Base-by-base conservation (phyloP, 1,140 invertebrate genomes). In the Cheumatopsyche charites region DNA sequence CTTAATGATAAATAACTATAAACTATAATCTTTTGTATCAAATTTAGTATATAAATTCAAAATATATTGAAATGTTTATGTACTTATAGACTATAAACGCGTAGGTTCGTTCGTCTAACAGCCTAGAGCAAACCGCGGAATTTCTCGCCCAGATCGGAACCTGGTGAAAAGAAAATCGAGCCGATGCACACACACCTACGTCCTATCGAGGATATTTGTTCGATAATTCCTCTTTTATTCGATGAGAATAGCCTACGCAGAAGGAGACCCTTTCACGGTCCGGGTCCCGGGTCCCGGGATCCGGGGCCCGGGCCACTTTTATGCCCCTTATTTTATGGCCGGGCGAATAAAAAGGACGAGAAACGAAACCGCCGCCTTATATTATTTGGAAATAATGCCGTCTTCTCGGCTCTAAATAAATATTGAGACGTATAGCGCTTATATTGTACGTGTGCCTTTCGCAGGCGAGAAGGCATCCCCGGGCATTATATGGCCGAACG, bases 341-440 rank as follows among this genome's bases (percentile, higher is more conserved):
- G n/a, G 13, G 23, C 55, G 55, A 58, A 58, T 58, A 26, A 13
- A 26, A 58, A 52, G 47, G 55, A 47, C 43, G 23, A 58, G 55
- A 58, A 58, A 58, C 21, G 55, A 58, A 26, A 58, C 55, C 55
- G 55, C 19, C 49, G 49, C 21, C 49, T 17, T 52, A 36, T 52
- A 58, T 58, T 58, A 58, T 58, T 25, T 23, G 55, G 23, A 58
- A 58, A 58, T 58, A 58, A 58, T 58, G 55, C 55, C 55, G n/a
- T 58, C 21, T 58, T 23, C 21, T 36, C 29, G 29, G 9, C n/a
- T n/a, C n/a, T n/a, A 36, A 36, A 36, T 36, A 36, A 36, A 36
- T 36, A 36, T 36, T 36, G 9, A 36, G 3, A 36, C n/a, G n/a
- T n/a, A n/a, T n/a, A n/a, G n/a, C n/a, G n/a, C n/a, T n/a, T 36